phyloP scores from a whole-genome alignment of 2,113 vertebrate species.

The Pipra filicauda region DNA sequence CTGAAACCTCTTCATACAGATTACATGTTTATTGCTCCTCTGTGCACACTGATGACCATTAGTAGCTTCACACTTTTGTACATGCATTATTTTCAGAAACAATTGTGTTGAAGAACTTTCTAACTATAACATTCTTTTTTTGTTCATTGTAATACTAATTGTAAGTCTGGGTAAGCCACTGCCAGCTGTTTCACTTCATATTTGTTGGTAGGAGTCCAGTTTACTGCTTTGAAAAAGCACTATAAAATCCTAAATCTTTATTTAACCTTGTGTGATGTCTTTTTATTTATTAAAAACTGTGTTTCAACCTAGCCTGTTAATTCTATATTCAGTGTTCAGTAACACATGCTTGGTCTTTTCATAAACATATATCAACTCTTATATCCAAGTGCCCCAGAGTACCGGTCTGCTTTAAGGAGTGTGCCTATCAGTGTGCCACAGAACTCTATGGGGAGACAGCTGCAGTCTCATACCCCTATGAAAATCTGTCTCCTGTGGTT shows the following conservation, averaged over 20 bases:
- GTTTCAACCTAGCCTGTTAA: background rate
- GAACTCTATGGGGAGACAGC: background rate
- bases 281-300: background rate
- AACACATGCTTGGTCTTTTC: background rate
- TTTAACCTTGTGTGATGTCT: background rate
- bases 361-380: background rate
- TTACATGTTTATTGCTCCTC: background rate
- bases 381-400: background rate
- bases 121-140: background rate
- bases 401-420: background rate
- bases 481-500: background rate
- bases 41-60: background rate
- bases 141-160: background rate
- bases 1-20: background rate
- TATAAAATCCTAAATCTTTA: background rate
- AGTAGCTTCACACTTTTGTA: background rate
- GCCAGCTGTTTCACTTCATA: background rate
- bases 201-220: background rate
- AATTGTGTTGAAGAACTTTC: background rate
- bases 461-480: background rate
- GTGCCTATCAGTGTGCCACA: background rate
- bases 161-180: background rate
- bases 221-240: background rate
- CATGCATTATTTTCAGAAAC: background rate
- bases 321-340: background rate